Evolutionary conservation across 2,113 vertebrate species (phyloP), one percentile per base, ranked within the genome.

Genomic region (Excalfactoria chinensis): DNA sequence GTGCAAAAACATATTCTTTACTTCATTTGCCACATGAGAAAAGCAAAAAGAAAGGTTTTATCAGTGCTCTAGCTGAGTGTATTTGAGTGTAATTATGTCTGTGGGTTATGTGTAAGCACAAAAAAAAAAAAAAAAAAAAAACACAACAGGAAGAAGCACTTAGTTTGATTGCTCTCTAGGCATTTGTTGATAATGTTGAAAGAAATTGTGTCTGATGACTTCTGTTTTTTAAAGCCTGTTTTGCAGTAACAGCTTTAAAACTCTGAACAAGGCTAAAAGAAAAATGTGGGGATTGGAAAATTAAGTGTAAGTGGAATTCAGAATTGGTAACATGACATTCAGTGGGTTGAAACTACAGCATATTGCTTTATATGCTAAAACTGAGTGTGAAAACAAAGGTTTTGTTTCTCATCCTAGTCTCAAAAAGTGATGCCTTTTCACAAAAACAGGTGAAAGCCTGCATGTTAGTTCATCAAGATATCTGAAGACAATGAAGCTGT

Each of bases 111-210:
- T 62, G 53, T 66, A 23, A 41, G 41, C 6, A 43, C 43, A 84
- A 80, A 89, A 94, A 86, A 41, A n/a, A n/a, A n/a, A n/a, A n/a
- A n/a, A n/a, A n/a, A n/a, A n/a, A n/a, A n/a, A n/a, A n/a, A n/a
- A n/a, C n/a, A 89, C 79, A 94, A 89, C 84, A 86, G 78, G 89
- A 96, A 92, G 93, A 72, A 88, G 89, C 93, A 96, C 89, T 95
- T 95, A 94, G 87, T 92, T 76, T 91, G 93, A 96, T 93, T 93
- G 91, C 87, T 71, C 71, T 92, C 72, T 28, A 93, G 86, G 68
- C 64, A 74, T 94, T 93, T 94, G 68, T 84, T 71, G 93, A 77
- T 88, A 89, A 85, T 91, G 75, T 73, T 95, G 89, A 95, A 95
- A 93, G 96, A 74, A 93, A 80, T 80, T 79, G 13, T 71, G 63